phyloP scores from a whole-genome alignment of 2,113 vertebrate genomes.

The Thamnaconus septentrionalis region DNA sequence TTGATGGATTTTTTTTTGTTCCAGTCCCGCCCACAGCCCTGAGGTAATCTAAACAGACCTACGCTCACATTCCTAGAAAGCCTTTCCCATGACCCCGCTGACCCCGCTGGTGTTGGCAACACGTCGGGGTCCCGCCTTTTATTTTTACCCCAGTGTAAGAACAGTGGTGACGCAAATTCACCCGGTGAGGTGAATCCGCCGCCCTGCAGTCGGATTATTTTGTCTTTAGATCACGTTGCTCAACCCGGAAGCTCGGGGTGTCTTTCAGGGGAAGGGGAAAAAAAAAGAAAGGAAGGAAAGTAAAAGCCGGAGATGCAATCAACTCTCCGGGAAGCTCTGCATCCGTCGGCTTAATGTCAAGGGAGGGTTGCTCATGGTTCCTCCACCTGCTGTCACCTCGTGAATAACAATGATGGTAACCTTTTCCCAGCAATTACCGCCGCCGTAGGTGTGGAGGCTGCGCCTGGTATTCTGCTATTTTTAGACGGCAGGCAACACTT shows the following conservation, averaged over 20 bases:
- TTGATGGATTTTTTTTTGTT: conserved; percentile 12
- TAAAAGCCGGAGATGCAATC: conserved; percentile 33
- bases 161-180: conserved; percentile 10
- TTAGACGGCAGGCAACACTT: conserved; percentile 59
- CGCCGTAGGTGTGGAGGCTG: conserved; percentile 11
- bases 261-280: no score
- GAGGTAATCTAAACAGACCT: conserved; percentile 11
- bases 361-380: conserved; percentile 13
- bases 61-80: conserved; percentile 42
- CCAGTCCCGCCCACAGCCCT: not conserved
- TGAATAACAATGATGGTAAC: conserved; percentile 47
- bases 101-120: conserved; percentile 18
- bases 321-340: conserved; percentile 24
- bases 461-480: conserved; percentile 22
- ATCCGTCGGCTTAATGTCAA: conserved; percentile 37
- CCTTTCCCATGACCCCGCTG: conserved; percentile 62
- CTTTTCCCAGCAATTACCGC: conserved; percentile 41
- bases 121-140: conserved; percentile 8
- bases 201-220: conserved; percentile 36
- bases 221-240: conserved; percentile 44
- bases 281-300: no score
- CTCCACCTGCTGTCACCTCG: conserved; percentile 20
- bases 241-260: conserved; percentile 24
- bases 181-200: conserved; percentile 38
- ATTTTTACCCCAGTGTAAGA: conserved; percentile 16